Evolutionary conservation across 1,140 invertebrate species (phyloP), one percentile per base, ranked within the genome.

Genomic region (Pemphigus obesinymphae): DNA sequence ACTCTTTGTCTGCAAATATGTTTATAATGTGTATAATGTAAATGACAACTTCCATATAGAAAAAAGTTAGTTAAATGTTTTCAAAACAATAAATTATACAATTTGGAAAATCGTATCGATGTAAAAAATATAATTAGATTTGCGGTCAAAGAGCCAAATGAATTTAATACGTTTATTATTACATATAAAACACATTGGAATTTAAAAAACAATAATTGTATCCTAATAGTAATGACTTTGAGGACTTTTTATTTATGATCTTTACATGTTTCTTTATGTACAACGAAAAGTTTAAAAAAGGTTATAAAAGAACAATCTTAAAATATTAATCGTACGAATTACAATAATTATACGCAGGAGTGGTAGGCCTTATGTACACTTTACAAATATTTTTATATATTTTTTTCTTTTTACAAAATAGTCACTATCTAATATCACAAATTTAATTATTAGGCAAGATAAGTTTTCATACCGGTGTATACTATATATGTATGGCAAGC

Each of bases 401-500:
- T 58, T 40, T 26, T 43, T 37, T 63, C 17, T 26, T 40, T 63
- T 29, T 43, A 80, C 55, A 63, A 40, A 58, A 43, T 37, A 80
- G 76, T 80, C 75, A 78, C 75, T 78, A 78, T 78, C 76, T 80
- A 80, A 80, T 80, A 80, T 80, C 76, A 80, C 76, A 80, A 80
- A 80, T 78, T 78, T 55, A 78, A 40, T 58, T 5, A 63, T 58
- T 55, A 80, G 55, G 53, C 55, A 80, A 80, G 34, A 80, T 78
- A 63, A 80, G 70, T 61, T 43, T 75, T 55, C 70, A 31, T 61
- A 58, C 43, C 53, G 58, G n/a, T 75, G 15, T 63, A 37, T 63
- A 37, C 87, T 86, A 91, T 86, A 91, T 91, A 85, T 91, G 90
- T 83, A 91, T 90, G 73, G 90, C 90, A 83, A 90, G 89, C 31